Percentiles rank a stretch among this genome's conserved stretches.
These are phyloP conservation scores for Pachliopta kotzebuea DNA, from an alignment of 2,888 invertebrate genomes.

Conservation along the genomic window DNA sequence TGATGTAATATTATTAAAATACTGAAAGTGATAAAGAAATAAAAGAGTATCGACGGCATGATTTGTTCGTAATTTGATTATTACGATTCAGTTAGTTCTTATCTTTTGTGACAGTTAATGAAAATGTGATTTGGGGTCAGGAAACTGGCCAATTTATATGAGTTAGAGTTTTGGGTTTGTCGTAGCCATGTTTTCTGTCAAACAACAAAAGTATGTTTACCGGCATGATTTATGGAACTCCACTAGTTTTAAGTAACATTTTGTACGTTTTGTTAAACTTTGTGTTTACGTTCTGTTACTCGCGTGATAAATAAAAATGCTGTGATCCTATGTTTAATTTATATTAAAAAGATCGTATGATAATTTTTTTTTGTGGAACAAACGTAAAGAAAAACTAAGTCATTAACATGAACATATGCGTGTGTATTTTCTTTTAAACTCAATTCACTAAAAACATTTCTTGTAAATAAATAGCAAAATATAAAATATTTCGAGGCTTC, in stretches of 20 bases:
- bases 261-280: not conserved
- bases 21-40: too few relatives aligned
- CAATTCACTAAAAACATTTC: too few relatives aligned
- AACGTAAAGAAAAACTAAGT: too few relatives aligned
- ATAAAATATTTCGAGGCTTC: too few relatives aligned
- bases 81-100: not conserved
- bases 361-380: too few relatives aligned
- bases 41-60: too few relatives aligned
- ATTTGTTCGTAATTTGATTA: not conserved
- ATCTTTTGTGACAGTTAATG: not conserved
- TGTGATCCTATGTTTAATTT: not conserved
- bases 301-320: not conserved
- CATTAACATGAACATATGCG: too few relatives aligned
- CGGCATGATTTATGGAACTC: slow-evolving; percentile 17
- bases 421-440: too few relatives aligned
- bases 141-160: slow-evolving; percentile 10
- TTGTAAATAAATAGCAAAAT: too few relatives aligned
- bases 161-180: slow-evolving; percentile 9
- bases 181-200: slow-evolving; percentile 9
- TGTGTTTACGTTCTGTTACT: not conserved
- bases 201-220: slow-evolving; percentile 17
- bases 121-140: not conserved
- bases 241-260: not conserved
- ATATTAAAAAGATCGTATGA: not conserved
- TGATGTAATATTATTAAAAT: too few relatives aligned